Percentiles rank a stretch among this genome's conserved stretches.
Evolutionary conservation across 2,888 invertebrate species (phyloP).

Genomic region (Epirrhoe tristata): DNA sequence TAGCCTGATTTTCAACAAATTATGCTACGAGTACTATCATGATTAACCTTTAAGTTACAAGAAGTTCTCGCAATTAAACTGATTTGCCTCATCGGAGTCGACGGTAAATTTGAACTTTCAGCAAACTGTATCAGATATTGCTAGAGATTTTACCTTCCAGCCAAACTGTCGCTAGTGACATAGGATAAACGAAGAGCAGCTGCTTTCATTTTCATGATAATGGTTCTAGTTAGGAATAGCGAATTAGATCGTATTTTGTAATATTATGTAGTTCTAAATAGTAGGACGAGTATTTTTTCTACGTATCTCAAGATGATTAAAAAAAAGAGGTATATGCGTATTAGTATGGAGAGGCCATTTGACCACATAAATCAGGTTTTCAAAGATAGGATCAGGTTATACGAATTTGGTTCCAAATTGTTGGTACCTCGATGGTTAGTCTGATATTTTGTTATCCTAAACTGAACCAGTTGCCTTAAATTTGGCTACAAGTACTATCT

Average conservation of each 20-base stretch:
- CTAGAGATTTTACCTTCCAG: slow-evolving; percentile 30
- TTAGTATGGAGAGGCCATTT: no score
- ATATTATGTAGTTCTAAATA: no score
- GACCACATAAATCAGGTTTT: no score
- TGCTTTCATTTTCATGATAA: neutral
- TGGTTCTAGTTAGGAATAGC: no score
- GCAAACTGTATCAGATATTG: slow-evolving; percentile 56
- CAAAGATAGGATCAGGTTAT: no score
- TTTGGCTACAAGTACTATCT: slow-evolving; percentile 23
- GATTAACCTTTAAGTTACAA: neutral
- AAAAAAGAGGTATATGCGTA: no score
- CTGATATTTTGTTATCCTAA: neutral
- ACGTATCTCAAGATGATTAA: no score
- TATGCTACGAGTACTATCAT: neutral
- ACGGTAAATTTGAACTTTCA: slow-evolving; percentile 58
- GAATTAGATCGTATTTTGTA: no score
- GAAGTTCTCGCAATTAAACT: slow-evolving; percentile 68
- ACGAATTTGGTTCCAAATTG: no score
- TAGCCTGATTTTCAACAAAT: neutral
- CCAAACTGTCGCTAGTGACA: slow-evolving; percentile 49
- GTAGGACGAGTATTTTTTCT: no score
- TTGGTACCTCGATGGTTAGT: neutral
- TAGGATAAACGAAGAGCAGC: slow-evolving; percentile 6
- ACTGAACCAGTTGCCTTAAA: slow-evolving; percentile 11
- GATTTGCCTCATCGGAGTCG: slow-evolving; percentile 61